A percentile compares a stretch with the other conserved stretches of the same genome.
These are phyloP conservation scores for Peromyscus maniculatus DNA, from an alignment of 2,113 vertebrate species.

Conservation along the genomic window DNA sequence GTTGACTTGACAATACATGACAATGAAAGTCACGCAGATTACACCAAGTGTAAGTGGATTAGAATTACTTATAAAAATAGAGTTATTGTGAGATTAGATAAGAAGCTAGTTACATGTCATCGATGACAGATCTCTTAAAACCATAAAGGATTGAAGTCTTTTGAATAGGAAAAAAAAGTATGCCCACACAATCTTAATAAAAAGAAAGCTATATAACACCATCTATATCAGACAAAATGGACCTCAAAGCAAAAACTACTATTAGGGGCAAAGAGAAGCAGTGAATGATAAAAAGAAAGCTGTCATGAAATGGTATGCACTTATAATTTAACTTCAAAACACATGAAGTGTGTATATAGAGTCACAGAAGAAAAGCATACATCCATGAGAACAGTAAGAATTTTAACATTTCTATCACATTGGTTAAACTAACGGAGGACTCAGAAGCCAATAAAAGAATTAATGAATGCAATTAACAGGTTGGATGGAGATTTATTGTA, in stretches of 20 bases:
- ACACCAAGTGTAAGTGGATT: neutral
- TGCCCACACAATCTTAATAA: neutral
- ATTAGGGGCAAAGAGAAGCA: neutral
- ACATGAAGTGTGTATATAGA: neutral
- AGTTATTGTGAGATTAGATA: neutral
- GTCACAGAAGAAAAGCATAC: neutral
- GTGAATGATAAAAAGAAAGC: neutral
- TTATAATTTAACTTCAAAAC: neutral
- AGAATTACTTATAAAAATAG: neutral
- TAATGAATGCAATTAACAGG: neutral
- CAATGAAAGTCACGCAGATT: neutral
- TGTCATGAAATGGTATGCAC: neutral
- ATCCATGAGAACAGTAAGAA: neutral
- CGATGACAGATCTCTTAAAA: neutral
- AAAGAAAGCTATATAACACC: neutral
- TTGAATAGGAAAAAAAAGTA: neutral
- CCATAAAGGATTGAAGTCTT: neutral
- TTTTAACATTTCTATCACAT: neutral
- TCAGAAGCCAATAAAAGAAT: conserved; percentile 24
- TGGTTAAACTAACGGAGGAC: neutral
- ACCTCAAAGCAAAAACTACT: neutral
- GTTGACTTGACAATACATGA: neutral
- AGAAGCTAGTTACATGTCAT: neutral
- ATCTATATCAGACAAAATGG: neutral
- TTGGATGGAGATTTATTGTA: neutral